phyloP scores from a whole-genome alignment of 2,113 vertebrate species.

The Myotis lucifugus region DNA sequence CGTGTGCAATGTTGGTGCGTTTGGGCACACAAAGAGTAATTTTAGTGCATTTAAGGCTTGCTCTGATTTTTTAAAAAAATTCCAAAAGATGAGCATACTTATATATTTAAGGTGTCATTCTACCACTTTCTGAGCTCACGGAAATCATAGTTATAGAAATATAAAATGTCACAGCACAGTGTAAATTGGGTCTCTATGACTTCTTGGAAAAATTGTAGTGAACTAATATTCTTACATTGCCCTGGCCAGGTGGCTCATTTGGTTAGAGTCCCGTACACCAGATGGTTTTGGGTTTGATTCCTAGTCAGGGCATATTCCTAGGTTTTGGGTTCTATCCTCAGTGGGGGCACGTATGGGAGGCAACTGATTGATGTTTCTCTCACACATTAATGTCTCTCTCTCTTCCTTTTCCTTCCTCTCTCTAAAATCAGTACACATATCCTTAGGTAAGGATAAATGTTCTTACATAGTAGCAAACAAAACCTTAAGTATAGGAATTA shows the following conservation, averaged over 20 bases:
- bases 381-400: neutral
- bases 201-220: neutral
- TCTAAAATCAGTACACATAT: neutral
- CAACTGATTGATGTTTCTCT: neutral
- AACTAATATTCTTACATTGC: neutral
- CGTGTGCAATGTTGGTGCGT: accelerated
- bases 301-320: neutral
- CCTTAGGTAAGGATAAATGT: neutral
- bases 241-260: neutral
- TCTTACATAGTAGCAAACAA: neutral
- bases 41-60: neutral
- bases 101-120: neutral
- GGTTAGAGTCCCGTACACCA: neutral
- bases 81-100: neutral
- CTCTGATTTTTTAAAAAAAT: neutral
- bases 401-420: too few relatives aligned
- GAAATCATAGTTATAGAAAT: neutral
- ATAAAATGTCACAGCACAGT: slow-evolving; percentile 7
- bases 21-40: neutral
- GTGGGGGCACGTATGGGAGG: neutral
- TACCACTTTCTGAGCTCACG: neutral
- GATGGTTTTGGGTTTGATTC: neutral
- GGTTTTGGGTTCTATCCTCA: neutral
- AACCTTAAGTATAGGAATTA: neutral
- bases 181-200: neutral